Conservation (phyloP, 2,888 invertebrate species). For the Escarpia spicata region DNA sequence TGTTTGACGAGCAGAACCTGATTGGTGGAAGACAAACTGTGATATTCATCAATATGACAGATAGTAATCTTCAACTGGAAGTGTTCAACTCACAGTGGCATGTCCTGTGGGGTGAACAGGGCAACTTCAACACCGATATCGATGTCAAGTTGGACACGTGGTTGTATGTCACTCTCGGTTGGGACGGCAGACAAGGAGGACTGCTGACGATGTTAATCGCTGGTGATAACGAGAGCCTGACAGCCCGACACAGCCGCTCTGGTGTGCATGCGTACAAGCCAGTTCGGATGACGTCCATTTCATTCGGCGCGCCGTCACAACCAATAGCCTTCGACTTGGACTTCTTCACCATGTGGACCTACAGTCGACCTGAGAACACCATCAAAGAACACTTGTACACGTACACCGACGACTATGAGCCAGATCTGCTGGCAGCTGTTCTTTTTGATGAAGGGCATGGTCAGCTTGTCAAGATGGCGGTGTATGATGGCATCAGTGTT, state of each 20-base stretch:
- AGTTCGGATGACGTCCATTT: background rate
- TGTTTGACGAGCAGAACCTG: background rate
- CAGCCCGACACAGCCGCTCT: background rate
- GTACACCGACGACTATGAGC: background rate
- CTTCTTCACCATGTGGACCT: slow-evolving; percentile 16
- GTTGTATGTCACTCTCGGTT: background rate
- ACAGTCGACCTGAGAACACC: background rate
- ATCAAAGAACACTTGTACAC: background rate
- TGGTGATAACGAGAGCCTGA: background rate
- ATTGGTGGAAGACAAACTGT: background rate
- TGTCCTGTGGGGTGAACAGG: background rate
- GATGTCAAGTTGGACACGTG: background rate
- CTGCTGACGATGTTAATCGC: background rate
- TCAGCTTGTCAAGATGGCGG: background rate
- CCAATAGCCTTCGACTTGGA: background rate
- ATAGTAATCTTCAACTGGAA: background rate
- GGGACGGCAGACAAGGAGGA: background rate
- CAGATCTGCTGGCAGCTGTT: slow-evolving; percentile 7
- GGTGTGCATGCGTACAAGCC: background rate
- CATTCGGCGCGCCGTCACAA: background rate
- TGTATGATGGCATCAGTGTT: background rate
- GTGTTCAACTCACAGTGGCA: slow-evolving; percentile 12
- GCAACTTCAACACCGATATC: background rate
- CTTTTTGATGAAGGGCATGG: background rate
- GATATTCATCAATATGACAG: background rate